Evolutionary conservation across 2,888 invertebrate genomes (phyloP).

Genomic region (Tethea ocularis): DNA sequence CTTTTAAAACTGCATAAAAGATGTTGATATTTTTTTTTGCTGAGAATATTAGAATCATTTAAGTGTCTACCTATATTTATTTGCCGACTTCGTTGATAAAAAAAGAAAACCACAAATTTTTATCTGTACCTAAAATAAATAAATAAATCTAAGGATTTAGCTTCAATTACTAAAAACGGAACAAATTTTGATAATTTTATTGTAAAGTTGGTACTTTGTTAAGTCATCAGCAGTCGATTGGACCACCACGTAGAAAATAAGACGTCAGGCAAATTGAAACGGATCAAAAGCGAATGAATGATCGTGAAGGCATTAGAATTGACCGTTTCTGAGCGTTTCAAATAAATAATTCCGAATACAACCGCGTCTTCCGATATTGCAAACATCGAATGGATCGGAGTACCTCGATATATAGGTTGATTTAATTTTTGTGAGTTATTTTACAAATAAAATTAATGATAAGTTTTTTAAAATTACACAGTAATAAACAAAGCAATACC

Average conservation of each 20-base stretch:
- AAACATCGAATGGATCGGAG: conserved; percentile 35
- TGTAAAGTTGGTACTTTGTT: conserved; percentile 2
- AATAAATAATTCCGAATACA: conserved; percentile 72
- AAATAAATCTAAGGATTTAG: too few relatives aligned
- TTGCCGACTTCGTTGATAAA: too few relatives aligned
- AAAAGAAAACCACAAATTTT: too few relatives aligned
- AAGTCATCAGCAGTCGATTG: conserved; percentile 27
- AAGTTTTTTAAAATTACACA: too few relatives aligned
- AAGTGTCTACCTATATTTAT: too few relatives aligned
- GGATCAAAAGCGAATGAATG: conserved; percentile 67
- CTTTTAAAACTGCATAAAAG: background rate
- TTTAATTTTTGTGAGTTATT: background rate
- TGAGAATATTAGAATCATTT: background rate
- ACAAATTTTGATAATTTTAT: background rate
- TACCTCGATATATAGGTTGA: conserved; percentile 47
- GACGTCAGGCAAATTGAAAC: conserved; percentile 77
- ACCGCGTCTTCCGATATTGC: conserved; percentile 59
- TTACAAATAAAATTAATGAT: background rate
- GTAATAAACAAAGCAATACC: too few relatives aligned
- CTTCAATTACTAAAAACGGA: background rate
- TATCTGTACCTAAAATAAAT: too few relatives aligned
- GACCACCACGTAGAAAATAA: conserved; percentile 80
- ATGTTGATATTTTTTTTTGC: background rate
- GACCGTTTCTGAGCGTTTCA: conserved; percentile 59
- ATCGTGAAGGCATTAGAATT: conserved; percentile 73